A percentile compares a stretch with the other conserved stretches of the same genome.
phyloP scores from a whole-genome alignment of 2,797 vertebrate species.

The Hypotaenidia philippensis region DNA sequence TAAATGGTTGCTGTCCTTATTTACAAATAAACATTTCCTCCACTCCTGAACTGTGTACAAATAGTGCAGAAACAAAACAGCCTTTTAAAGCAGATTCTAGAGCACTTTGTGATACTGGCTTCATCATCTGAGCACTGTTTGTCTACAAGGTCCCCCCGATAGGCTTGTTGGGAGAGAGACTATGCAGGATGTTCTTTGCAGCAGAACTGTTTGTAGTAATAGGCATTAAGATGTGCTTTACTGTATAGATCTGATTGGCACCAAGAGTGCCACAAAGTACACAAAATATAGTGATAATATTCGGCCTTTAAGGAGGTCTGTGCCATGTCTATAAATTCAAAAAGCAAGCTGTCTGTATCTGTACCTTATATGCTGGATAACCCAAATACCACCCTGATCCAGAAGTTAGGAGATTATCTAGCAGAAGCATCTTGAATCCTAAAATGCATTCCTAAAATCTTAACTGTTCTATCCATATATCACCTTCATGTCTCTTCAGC shows the following conservation, averaged over 20 bases:
- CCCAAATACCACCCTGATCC: neutral
- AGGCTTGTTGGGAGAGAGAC: accelerated
- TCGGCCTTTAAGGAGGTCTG: neutral
- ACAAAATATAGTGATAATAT: neutral
- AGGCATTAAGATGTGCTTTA: neutral
- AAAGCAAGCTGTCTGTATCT: neutral
- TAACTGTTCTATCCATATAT: neutral
- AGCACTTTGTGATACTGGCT: neutral
- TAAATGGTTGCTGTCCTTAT: neutral
- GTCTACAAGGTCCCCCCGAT: neutral
- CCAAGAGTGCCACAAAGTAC: neutral
- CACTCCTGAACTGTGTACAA: neutral
- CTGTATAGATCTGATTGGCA: neutral
- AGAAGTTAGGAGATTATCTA: neutral
- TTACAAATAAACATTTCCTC: neutral
- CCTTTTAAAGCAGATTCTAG: neutral
- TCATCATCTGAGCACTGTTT: neutral
- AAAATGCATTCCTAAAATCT: neutral
- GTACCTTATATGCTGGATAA: no score
- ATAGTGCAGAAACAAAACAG: neutral
- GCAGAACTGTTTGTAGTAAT: neutral
- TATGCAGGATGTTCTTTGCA: neutral
- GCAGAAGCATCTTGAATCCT: neutral
- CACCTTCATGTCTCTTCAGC: neutral
- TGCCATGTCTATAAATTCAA: neutral